Conservation (phyloP, 2,113 vertebrate genomes). For the Rhizomys pruinosus region DNA sequence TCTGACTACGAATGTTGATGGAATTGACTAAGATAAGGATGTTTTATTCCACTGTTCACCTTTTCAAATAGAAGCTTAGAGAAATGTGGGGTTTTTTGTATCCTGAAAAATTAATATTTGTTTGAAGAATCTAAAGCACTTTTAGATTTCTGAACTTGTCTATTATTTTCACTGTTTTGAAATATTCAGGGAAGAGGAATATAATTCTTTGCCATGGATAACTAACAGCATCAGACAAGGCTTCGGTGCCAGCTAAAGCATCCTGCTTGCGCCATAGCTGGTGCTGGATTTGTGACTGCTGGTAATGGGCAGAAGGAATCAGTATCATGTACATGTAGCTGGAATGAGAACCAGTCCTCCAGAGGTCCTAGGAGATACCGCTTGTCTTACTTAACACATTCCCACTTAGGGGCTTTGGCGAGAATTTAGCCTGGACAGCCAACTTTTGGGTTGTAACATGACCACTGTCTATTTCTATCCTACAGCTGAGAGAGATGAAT, state of each 20-base stretch:
- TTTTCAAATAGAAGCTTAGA: constrained; percentile 1
- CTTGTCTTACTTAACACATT: not conserved
- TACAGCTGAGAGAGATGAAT: not conserved
- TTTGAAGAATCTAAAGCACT: not conserved
- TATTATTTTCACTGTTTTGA: constrained; percentile 34
- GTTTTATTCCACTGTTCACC: constrained; percentile 19
- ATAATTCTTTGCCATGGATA: constrained; percentile 24
- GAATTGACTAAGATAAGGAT: not conserved
- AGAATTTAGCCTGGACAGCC: not conserved
- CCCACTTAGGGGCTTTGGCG: no score
- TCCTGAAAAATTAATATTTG: constrained; percentile 42
- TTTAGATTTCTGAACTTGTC: not conserved
- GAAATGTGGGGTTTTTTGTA: not conserved
- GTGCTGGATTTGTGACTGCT: not conserved
- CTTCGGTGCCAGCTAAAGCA: not conserved
- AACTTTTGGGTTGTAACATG: not conserved
- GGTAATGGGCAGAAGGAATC: not conserved
- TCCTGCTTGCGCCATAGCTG: not conserved
- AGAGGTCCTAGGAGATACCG: not conserved
- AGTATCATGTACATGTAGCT: rapidly evolving
- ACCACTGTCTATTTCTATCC: not conserved
- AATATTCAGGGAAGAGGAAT: constrained; percentile 48
- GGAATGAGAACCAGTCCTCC: not conserved
- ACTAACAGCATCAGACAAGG: not conserved
- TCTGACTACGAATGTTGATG: not conserved